Evolutionary conservation across 2,797 vertebrate genomes (phyloP).

Genomic region (Mallotus villosus): DNA sequence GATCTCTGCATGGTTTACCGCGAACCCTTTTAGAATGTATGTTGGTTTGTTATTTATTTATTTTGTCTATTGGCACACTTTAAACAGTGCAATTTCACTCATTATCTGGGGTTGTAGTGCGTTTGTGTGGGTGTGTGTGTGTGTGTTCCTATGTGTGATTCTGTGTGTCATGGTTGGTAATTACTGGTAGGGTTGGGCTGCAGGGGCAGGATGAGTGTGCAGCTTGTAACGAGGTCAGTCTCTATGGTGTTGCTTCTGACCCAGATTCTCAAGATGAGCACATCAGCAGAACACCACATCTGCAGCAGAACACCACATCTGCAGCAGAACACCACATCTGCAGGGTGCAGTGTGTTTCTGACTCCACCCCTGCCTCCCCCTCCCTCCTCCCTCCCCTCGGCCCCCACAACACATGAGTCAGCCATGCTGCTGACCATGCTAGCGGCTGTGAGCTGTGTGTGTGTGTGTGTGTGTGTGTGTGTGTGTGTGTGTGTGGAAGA

Average conservation of each 20-base stretch:
- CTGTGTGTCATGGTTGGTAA: not conserved
- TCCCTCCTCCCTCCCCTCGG: too few relatives aligned
- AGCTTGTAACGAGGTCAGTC: conserved; percentile 46
- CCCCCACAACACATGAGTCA: too few relatives aligned
- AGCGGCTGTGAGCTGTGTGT: too few relatives aligned
- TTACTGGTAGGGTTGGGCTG: not conserved
- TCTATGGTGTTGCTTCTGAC: conserved; percentile 38
- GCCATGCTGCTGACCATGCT: too few relatives aligned
- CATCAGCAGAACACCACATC: not conserved
- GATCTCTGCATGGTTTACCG: too few relatives aligned
- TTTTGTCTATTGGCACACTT: too few relatives aligned
- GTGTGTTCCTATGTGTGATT: not conserved
- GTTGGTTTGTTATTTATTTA: too few relatives aligned
- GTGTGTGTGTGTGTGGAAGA: not conserved
- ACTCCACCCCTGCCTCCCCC: too few relatives aligned
- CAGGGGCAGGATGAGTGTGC: not conserved
- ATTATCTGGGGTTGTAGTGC: not conserved
- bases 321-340: not conserved
- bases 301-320: not conserved
- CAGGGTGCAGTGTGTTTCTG: not conserved
- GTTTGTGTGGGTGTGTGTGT: not conserved
- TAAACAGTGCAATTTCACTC: too few relatives aligned
- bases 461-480: too few relatives aligned
- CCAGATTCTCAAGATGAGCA: conserved; percentile 33
- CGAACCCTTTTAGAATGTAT: too few relatives aligned